Evolutionary conservation across 2,113 vertebrate genomes (phyloP).

Genomic region (Fregetta grallaria): DNA sequence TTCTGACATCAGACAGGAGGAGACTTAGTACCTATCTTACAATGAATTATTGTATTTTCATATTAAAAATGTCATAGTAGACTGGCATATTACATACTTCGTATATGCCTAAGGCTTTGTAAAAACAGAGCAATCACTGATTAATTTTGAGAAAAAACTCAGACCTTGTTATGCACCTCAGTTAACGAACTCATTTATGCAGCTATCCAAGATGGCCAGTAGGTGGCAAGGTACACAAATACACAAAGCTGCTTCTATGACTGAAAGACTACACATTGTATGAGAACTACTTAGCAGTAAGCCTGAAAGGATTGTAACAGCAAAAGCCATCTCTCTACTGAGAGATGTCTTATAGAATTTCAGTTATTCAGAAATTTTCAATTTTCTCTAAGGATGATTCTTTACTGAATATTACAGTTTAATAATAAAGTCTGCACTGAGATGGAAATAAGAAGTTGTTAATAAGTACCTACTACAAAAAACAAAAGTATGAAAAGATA

Average conservation of each 20-base stretch:
- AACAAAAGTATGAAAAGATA: neutral
- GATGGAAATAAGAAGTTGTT: neutral
- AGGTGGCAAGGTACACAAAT: constrained; percentile 73
- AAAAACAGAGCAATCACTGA: neutral
- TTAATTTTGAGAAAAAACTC: neutral
- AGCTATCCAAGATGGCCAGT: constrained; percentile 47
- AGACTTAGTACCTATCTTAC: neutral
- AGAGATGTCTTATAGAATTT: too few relatives aligned
- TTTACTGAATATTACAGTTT: accelerated
- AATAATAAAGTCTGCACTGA: neutral
- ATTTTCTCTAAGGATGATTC: accelerated
- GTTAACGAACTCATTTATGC: neutral
- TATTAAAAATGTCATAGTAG: accelerated
- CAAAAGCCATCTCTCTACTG: neutral
- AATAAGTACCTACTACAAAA: neutral
- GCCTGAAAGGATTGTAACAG: neutral
- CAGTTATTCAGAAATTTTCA: neutral
- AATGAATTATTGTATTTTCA: neutral
- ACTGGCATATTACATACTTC: accelerated
- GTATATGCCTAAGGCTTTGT: neutral
- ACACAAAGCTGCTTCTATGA: neutral
- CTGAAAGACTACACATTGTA: neutral
- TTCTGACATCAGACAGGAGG: neutral
- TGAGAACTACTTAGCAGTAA: neutral
- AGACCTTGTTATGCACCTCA: neutral